A percentile compares a stretch with the other conserved stretches of the same genome.
Conservation (phyloP, 1,140 invertebrate species). For the Drosophila mojavensis region DNA sequence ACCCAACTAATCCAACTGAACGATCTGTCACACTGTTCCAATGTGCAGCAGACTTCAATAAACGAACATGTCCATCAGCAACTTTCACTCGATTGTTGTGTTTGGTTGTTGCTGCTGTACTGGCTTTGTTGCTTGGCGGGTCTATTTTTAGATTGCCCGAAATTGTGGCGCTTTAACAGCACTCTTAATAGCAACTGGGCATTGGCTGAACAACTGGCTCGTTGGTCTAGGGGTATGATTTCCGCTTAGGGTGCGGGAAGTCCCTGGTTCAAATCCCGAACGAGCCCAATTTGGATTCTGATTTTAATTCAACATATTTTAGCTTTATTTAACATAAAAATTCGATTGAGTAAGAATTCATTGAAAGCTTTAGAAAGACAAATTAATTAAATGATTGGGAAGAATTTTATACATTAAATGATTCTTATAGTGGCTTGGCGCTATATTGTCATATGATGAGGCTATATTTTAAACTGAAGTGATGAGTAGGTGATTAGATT, state of each 20-base stretch:
- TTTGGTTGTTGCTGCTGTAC: background rate
- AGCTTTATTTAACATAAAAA: background rate
- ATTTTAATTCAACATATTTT: background rate
- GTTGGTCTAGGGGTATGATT: constrained; percentile 87
- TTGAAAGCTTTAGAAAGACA: too few relatives aligned
- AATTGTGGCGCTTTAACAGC: background rate
- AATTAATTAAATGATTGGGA: too few relatives aligned
- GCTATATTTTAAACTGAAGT: too few relatives aligned
- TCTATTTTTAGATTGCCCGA: constrained; percentile 23
- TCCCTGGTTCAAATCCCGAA: constrained; percentile 88
- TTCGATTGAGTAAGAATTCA: too few relatives aligned
- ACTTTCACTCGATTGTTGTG: constrained; percentile 25
- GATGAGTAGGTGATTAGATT: too few relatives aligned
- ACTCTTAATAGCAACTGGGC: constrained; percentile 6
- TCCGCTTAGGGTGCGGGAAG: constrained; percentile 88
- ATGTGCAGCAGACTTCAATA: too few relatives aligned
- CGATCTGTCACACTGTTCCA: too few relatives aligned
- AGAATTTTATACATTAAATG: too few relatives aligned
- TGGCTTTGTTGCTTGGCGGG: background rate
- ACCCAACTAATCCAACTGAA: too few relatives aligned
- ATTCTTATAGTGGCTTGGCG: too few relatives aligned
- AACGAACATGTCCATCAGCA: constrained; percentile 11
- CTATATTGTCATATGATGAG: too few relatives aligned
- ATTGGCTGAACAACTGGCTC: constrained; percentile 62
- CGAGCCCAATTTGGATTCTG: constrained; percentile 84